Conservation (phyloP, 2,113 vertebrate species). For the Psammodynastes pulverulentus region DNA sequence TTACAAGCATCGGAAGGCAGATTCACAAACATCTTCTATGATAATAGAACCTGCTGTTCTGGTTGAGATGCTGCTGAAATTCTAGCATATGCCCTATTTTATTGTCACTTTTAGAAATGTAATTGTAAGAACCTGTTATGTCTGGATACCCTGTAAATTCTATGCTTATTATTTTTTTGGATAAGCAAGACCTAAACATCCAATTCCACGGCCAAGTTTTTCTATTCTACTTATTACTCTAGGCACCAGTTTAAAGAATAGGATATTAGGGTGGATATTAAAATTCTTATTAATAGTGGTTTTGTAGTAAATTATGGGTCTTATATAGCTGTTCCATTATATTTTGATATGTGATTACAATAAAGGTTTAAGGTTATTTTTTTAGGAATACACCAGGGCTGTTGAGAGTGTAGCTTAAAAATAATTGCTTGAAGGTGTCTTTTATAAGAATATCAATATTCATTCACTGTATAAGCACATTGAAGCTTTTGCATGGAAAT, state of each 20-base stretch:
- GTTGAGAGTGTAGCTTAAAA: not conserved
- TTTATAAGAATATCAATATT: not conserved
- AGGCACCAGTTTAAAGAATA: not conserved
- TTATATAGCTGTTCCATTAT: not conserved
- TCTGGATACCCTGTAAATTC: not conserved
- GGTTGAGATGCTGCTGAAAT: not conserved
- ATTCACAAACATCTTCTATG: not conserved
- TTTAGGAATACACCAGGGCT: not conserved
- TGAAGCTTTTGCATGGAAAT: not conserved
- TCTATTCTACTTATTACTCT: not conserved
- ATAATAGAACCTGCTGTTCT: not conserved
- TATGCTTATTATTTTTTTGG: not conserved
- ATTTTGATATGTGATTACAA: not conserved
- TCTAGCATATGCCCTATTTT: not conserved
- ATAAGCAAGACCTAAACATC: not conserved
- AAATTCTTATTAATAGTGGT: not conserved
- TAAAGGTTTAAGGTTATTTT: not conserved
- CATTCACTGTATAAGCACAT: not conserved
- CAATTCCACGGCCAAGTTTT: not conserved
- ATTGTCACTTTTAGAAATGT: not conserved
- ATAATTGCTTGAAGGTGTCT: not conserved
- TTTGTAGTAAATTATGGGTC: not conserved
- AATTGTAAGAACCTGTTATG: not conserved
- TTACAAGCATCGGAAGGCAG: not conserved
- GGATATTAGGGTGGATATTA: not conserved